Conservation (phyloP, 2,113 vertebrate genomes). For the Pogona vitticeps region DNA sequence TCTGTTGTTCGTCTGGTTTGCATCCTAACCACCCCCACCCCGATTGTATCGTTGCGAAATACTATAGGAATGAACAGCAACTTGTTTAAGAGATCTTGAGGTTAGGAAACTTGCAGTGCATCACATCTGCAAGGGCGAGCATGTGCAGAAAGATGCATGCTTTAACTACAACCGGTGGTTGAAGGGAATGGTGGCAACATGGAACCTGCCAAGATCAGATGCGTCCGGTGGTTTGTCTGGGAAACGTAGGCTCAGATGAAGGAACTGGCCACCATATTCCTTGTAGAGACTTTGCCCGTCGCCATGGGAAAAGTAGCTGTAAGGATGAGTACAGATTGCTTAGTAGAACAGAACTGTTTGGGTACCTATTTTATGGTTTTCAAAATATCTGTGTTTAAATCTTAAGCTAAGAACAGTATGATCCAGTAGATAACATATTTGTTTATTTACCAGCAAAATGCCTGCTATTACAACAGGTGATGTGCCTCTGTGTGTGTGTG, state of each 20-base stretch:
- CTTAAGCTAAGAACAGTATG: not conserved
- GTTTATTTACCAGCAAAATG: not conserved
- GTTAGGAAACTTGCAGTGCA: not conserved
- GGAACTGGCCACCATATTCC: not conserved
- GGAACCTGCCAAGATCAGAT: not conserved
- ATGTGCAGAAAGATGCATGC: not conserved
- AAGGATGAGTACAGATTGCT: not conserved
- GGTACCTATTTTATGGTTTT: not conserved
- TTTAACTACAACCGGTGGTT: not conserved
- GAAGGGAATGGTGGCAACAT: not conserved
- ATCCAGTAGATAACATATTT: not conserved
- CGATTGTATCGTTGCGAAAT: not conserved
- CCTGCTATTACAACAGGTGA: not conserved
- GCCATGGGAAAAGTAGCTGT: not conserved
- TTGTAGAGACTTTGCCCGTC: not conserved
- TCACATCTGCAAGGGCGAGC: too few relatives aligned
- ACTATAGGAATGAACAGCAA: not conserved
- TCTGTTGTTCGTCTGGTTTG: not conserved
- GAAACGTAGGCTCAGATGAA: not conserved
- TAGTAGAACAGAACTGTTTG: not conserved
- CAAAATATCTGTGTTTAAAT: not conserved
- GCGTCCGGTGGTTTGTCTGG: not conserved
- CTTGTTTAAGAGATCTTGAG: not conserved
- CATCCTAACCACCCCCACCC: not conserved
- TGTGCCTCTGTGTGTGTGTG: not conserved